A percentile compares a stretch with the other conserved stretches of the same genome.
These are phyloP conservation scores for Tiaroga cobitis DNA, from an alignment of 2,797 vertebrate genomes.

Conservation along the genomic window DNA sequence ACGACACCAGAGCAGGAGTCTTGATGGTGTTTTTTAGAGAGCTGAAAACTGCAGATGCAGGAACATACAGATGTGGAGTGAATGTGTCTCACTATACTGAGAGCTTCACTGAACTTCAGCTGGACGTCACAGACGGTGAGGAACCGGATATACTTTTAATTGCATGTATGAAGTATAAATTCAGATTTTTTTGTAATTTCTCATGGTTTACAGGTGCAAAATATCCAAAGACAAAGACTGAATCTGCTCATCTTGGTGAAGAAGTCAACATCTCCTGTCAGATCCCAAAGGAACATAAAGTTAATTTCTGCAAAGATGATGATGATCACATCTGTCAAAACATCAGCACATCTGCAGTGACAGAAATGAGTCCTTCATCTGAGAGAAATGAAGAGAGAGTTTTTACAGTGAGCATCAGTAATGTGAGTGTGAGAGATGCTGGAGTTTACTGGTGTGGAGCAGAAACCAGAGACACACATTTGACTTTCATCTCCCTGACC, in stretches of 20 bases:
- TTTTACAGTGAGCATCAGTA: constrained; percentile 24
- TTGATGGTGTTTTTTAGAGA: constrained; percentile 38
- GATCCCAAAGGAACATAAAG: not conserved
- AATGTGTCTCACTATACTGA: constrained; percentile 19
- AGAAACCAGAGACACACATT: not conserved
- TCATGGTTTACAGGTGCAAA: not conserved
- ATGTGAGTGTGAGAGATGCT: constrained; percentile 34
- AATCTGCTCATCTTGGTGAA: not conserved
- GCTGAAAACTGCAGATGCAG: constrained; percentile 12
- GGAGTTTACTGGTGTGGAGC: constrained; percentile 52
- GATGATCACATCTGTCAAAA: constrained; percentile 14
- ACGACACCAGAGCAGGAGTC: constrained; percentile 28
- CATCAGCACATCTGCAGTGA: not conserved
- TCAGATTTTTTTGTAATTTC: too few species aligned
- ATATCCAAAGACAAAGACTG: not conserved
- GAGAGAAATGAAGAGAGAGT: constrained; percentile 19
- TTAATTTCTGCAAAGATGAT: constrained; percentile 30
- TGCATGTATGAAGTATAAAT: too few species aligned
- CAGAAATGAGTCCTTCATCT: not conserved
- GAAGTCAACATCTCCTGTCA: constrained; percentile 19
- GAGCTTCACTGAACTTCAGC: constrained; percentile 24
- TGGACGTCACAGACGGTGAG: constrained; percentile 11
- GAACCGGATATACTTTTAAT: not conserved
- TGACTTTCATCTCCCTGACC: constrained; percentile 25
- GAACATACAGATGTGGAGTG: constrained; percentile 47